A percentile compares a stretch with the other conserved stretches of the same genome.
These are phyloP conservation scores for Ceramica pisi DNA, from an alignment of 2,888 invertebrate genomes.

Conservation along the genomic window DNA sequence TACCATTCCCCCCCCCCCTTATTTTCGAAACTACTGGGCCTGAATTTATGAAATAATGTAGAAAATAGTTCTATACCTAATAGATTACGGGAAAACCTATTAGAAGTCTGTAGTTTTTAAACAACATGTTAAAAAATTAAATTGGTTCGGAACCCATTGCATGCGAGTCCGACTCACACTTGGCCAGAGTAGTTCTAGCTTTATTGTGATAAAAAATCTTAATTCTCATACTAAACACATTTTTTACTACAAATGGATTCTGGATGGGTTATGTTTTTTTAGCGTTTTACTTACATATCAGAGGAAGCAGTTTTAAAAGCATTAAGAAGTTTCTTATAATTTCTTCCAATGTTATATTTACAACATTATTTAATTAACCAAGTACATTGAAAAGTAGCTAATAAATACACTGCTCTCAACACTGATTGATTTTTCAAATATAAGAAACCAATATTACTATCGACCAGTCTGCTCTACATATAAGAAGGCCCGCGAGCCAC, in stretches of 20 bases:
- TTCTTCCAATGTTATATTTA: neutral
- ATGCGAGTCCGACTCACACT: no score
- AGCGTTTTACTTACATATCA: neutral
- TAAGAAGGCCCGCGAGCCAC: constrained; percentile 14
- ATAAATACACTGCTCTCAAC: neutral
- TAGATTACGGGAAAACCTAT: no score
- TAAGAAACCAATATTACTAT: neutral
- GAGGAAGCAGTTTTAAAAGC: neutral
- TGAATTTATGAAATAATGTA: no score
- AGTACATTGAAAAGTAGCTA: neutral
- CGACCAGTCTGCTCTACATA: constrained; percentile 17
- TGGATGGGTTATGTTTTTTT: constrained; percentile 3
- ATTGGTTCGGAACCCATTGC: no score
- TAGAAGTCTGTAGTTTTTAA: no score
- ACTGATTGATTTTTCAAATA: neutral
- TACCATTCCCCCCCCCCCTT: no score
- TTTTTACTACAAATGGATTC: constrained; percentile 33
- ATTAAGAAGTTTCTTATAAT: neutral
- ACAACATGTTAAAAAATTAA: no score
- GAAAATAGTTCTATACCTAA: no score
- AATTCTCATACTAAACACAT: neutral
- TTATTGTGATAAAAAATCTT: no score
- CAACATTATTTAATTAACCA: neutral
- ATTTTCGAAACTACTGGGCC: no score
- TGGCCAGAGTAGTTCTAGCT: no score